Conservation (phyloP, 2,113 vertebrate species). For the Nesogale talazaci region DNA sequence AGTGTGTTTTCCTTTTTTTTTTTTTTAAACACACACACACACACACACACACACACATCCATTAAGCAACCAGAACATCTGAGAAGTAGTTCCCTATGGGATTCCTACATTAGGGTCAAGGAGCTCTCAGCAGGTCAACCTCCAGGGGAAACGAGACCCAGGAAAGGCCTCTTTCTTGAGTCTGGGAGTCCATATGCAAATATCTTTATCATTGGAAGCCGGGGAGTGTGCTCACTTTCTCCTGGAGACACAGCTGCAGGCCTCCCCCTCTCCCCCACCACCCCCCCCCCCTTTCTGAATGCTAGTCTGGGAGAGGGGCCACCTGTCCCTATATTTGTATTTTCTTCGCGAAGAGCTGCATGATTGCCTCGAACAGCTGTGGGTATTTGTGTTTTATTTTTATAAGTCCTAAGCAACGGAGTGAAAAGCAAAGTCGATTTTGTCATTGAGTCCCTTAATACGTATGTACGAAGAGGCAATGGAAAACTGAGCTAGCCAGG, state of each 20-base stretch:
- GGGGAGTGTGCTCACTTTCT: not conserved
- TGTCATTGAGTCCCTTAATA: constrained; percentile 77
- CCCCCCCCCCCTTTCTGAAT: constrained; percentile 52
- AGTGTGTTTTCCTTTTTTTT: too few relatives aligned
- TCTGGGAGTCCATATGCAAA: not conserved
- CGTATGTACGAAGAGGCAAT: constrained; percentile 75
- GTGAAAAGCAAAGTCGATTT: constrained; percentile 76
- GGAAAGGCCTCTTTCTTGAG: not conserved
- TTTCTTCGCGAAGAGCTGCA: constrained; percentile 75
- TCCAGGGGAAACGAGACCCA: constrained; percentile 40
- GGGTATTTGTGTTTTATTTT: constrained; percentile 78
- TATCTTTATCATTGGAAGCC: constrained; percentile 38
- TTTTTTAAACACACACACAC: too few relatives aligned
- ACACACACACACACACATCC: not conserved
- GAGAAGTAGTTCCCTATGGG: not conserved
- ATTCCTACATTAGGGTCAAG: not conserved
- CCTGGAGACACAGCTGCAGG: constrained; percentile 69
- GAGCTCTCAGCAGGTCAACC: not conserved
- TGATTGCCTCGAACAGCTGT: constrained; percentile 81
- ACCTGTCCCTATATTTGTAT: constrained; percentile 76
- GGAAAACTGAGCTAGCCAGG: constrained; percentile 71
- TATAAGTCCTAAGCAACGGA: constrained; percentile 74
- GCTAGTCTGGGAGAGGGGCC: constrained; percentile 59
- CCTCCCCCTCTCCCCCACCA: not conserved
- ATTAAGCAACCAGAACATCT: not conserved